Base-by-base conservation (phyloP, 2,113 vertebrate species). In the Pseudonaja textilis region DNA sequence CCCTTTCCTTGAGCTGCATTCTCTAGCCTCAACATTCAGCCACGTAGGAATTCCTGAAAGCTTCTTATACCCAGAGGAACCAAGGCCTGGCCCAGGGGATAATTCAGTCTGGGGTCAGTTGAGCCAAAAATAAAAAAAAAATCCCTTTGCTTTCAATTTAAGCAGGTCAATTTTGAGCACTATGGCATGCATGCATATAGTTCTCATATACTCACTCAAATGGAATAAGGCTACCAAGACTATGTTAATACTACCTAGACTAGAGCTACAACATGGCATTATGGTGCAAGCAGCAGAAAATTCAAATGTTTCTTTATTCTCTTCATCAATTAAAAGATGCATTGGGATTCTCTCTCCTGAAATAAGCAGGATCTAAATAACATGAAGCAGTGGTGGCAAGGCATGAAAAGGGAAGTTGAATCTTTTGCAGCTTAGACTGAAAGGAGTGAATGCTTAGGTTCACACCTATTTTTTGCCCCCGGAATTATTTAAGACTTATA, bases 51-150 rank as follows among this genome's bases (percentile, higher is more conserved):
- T 92, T 92, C 86, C 86, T 25, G 12, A 88, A 92, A 92, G 91
- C 86, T 69, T 69, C 86, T 92, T 92, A 88, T 29, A 39, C n/a
- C 47, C 91, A 54, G 57, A 92, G 20, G n/a, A 92, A 88, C 42
- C 18, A 52, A 52, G 90, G 50, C 88, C 45, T 85, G 85, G 2
- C 55, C 55, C 85, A 91, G 14, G 9, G 54, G 25, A 25, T 86
- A 55, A 8, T 87, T 87, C 42, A 50, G 56, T n/a, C 5, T 87
- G 85, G 85, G 55, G 16, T 54, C n/a, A 69, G 8, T 10, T 69
- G 29, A 47, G 20, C 39, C 39, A 54, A 23, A 91, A 6, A 61
- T 64, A n/a, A 87, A 16, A 91, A 6, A 61, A 87, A 45, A 87
- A 16, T 22, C n/a, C 25, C 29, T 52, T 92, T 88, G 56, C 91